These are phyloP conservation scores for Laupala kohalensis DNA, from an alignment of 1,140 invertebrate genomes.

Conservation along the genomic window DNA sequence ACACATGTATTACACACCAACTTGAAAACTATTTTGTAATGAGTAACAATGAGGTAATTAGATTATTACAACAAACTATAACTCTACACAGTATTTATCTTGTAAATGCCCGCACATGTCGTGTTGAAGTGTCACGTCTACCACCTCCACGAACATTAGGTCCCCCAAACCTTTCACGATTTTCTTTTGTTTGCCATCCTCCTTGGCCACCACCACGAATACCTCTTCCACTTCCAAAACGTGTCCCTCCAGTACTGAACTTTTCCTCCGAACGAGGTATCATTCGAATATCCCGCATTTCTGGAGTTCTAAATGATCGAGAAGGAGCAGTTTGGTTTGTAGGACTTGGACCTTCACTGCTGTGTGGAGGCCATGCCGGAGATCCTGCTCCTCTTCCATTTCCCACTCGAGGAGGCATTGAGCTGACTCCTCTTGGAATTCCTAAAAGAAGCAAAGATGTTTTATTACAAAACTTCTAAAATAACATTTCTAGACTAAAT, in stretches of 20 bases:
- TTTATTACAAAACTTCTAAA: too few species aligned
- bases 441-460: too few species aligned
- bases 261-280: slow-evolving; percentile 9
- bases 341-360: slow-evolving; percentile 1
- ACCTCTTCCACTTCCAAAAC: neutral
- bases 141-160: slow-evolving; percentile 4
- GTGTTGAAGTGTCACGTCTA: slow-evolving; percentile 1
- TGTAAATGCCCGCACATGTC: slow-evolving; percentile 9
- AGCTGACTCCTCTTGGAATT: slow-evolving; percentile 3
- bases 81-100: slow-evolving; percentile 8
- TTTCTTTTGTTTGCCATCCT: slow-evolving; percentile 10
- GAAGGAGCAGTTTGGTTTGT: neutral
- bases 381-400: slow-evolving; percentile 1
- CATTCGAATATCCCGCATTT: slow-evolving; percentile 7
- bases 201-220: neutral
- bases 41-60: neutral
- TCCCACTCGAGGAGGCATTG: slow-evolving; percentile 4
- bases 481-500: too few species aligned
- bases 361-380: slow-evolving; percentile 5
- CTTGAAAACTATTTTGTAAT: too few species aligned
- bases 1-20: too few species aligned
- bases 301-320: slow-evolving; percentile 9
- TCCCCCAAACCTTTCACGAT: slow-evolving; percentile 6
- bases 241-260: neutral
- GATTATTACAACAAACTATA: neutral